These are phyloP conservation scores for Silurus lanzhouensis DNA, from an alignment of 2,797 vertebrate genomes.

Conservation along the genomic window DNA sequence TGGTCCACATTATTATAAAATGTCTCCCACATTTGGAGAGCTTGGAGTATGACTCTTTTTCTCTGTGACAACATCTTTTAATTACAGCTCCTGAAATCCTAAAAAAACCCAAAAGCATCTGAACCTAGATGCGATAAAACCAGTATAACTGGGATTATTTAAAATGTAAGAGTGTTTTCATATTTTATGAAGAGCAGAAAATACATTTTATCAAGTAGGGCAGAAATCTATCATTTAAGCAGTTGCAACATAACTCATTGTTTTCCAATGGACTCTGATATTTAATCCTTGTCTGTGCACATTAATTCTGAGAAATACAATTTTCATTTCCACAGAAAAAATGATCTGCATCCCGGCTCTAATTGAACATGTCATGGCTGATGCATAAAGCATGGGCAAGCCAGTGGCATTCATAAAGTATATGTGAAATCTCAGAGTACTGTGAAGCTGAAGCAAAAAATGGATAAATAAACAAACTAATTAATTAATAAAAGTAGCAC, in stretches of 20 bases:
- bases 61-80: background rate
- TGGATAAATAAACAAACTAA: background rate
- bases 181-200: background rate
- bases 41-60: background rate
- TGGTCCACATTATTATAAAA: background rate
- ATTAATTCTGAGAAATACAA: slow-evolving; percentile 35
- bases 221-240: background rate
- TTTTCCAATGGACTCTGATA: slow-evolving; percentile 33
- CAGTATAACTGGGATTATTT: background rate
- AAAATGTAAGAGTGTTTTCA: background rate
- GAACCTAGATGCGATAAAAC: background rate
- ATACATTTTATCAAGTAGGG: background rate
- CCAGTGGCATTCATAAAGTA: slow-evolving; percentile 11
- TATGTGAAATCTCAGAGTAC: background rate
- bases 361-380: slow-evolving; percentile 17
- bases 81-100: background rate
- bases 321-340: slow-evolving; percentile 38
- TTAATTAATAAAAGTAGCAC: background rate
- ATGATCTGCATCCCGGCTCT: slow-evolving; percentile 34
- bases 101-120: background rate
- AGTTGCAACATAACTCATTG: slow-evolving; percentile 4
- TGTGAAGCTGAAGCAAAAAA: background rate
- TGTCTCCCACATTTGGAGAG: background rate
- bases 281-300: slow-evolving; percentile 37
- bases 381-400: slow-evolving; percentile 10